phyloP scores from a whole-genome alignment of 2,888 invertebrate genomes.

The Eristalis arbustorum region DNA sequence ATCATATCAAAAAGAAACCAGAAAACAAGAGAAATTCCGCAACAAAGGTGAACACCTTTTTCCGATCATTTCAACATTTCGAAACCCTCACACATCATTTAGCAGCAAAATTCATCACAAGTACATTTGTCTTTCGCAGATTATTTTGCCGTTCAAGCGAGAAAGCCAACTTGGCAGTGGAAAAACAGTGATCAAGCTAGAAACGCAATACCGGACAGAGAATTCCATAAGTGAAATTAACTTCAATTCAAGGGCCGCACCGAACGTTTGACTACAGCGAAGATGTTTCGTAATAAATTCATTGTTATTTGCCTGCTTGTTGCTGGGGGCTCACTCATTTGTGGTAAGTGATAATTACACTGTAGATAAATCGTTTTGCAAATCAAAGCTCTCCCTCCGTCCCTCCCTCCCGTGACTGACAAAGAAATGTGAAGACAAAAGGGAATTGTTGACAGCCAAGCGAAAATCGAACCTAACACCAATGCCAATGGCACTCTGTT shows the following conservation, averaged over 20 bases:
- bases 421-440: background rate
- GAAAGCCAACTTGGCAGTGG: background rate
- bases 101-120: constrained; percentile 12
- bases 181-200: background rate
- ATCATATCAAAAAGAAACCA: constrained; percentile 19
- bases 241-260: background rate
- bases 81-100: background rate
- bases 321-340: constrained; percentile 55
- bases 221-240: background rate
- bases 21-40: constrained; percentile 46
- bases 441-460: background rate
- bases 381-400: too few relatives aligned
- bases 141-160: constrained; percentile 9
- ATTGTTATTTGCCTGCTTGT: constrained; percentile 61
- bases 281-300: constrained; percentile 66
- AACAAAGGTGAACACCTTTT: constrained; percentile 44
- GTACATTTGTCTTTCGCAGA: constrained; percentile 30
- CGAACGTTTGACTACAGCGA: background rate
- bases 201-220: background rate
- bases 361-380: background rate
- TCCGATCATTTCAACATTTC: background rate
- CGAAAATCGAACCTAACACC: background rate
- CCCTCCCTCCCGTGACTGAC: background rate
- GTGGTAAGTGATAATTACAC: constrained; percentile 39
- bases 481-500: constrained; percentile 16